Evolutionary conservation across 2,888 invertebrate species (phyloP).

Genomic region (Macrostomum cliftonense): DNA sequence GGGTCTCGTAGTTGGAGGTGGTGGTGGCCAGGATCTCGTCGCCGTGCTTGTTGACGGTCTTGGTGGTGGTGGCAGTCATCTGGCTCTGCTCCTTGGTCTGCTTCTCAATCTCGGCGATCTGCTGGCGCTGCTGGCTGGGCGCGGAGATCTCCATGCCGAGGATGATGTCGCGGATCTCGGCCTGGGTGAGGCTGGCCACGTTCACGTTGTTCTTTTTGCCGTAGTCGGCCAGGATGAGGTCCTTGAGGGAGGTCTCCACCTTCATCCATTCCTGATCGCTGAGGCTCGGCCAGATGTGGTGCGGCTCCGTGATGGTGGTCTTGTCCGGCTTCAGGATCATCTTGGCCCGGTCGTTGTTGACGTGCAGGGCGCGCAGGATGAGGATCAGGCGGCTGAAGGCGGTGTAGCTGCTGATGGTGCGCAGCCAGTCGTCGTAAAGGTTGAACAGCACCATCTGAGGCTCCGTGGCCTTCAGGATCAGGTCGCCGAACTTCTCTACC

Average conservation of each 20-base stretch:
- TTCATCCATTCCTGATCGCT: slow-evolving; percentile 98
- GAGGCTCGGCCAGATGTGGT: slow-evolving; percentile 97
- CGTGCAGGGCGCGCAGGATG: slow-evolving; percentile 84
- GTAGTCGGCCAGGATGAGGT: slow-evolving; percentile 91
- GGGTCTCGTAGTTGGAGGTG: slow-evolving; percentile 89
- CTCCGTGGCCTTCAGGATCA: slow-evolving; percentile 93
- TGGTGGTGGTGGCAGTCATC: slow-evolving; percentile 87
- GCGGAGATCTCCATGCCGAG: slow-evolving; percentile 99
- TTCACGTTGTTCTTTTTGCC: slow-evolving; percentile 99
- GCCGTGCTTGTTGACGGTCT: slow-evolving; percentile 95
- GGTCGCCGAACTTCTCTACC: slow-evolving; percentile 91
- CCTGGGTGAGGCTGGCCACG: slow-evolving; percentile 92
- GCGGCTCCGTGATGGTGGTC: slow-evolving; percentile 91
- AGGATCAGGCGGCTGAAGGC: slow-evolving; percentile 90
- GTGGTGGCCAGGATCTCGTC: slow-evolving; percentile 98
- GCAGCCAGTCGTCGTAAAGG: slow-evolving; percentile 96
- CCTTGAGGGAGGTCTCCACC: slow-evolving; percentile 85
- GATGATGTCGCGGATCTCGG: slow-evolving; percentile 95
- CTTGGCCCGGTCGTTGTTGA: slow-evolving; percentile 95
- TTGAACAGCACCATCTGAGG: slow-evolving; percentile 99
- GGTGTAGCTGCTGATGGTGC: slow-evolving; percentile 96
- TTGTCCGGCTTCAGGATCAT: slow-evolving; percentile 95
- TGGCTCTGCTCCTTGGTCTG: slow-evolving; percentile 94
- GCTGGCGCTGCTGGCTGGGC: slow-evolving; percentile 91
- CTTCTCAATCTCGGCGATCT: slow-evolving; percentile 98